Conservation (phyloP, 2,888 invertebrate species). For the Frankliniella fusca region DNA sequence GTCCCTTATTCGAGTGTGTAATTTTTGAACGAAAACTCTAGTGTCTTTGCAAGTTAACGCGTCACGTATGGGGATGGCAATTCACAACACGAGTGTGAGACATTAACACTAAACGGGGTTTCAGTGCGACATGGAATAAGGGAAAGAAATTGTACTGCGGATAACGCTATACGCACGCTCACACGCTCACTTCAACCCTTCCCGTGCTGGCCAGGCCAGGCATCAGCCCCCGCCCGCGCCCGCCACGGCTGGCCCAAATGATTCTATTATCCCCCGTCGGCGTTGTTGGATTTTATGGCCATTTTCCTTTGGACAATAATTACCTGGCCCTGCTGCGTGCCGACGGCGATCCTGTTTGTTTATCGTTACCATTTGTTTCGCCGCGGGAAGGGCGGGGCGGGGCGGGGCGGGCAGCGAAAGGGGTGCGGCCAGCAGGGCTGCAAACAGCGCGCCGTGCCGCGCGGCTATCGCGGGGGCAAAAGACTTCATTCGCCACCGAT, state of each 20-base stretch:
- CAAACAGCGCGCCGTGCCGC: neutral
- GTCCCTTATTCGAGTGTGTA: too few species aligned
- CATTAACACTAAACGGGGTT: too few species aligned
- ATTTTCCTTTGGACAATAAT: constrained; percentile 18
- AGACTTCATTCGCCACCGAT: too few species aligned
- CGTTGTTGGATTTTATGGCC: constrained; percentile 24
- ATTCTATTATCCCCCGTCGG: constrained; percentile 7
- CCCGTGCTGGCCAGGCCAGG: neutral
- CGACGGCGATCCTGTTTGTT: neutral
- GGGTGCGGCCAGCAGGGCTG: neutral
- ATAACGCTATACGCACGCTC: too few species aligned
- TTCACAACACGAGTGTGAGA: too few species aligned
- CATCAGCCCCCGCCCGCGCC: neutral
- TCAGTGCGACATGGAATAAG: too few species aligned
- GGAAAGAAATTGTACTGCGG: too few species aligned
- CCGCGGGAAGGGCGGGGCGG: neutral
- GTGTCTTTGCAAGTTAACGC: too few species aligned
- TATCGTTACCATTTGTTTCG: constrained; percentile 1
- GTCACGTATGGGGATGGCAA: too few species aligned
- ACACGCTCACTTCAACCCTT: too few species aligned
- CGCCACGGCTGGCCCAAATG: constrained; percentile 13
- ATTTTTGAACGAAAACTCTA: too few species aligned
- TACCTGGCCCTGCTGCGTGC: neutral
- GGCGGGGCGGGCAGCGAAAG: neutral
- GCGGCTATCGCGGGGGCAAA: neutral